Conservation (phyloP, 2,888 invertebrate species). For the Melanargia galathea region DNA sequence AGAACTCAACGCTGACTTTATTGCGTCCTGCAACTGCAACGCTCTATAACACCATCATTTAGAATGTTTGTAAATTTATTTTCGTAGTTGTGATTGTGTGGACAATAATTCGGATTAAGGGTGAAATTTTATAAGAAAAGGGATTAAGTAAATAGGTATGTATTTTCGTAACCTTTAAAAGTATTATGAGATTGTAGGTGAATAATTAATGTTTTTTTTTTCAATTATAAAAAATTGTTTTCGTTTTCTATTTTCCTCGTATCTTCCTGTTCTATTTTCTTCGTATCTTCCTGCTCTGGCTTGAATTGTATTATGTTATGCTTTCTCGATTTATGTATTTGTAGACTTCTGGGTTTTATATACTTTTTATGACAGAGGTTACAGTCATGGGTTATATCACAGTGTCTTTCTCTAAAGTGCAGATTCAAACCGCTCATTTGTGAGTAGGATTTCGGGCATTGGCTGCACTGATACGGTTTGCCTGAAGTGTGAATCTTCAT, state of each 20-base stretch:
- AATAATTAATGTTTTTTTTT: not conserved
- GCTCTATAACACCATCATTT: too few relatives aligned
- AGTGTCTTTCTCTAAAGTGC: constrained; percentile 38
- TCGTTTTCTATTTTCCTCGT: not conserved
- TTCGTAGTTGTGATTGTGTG: too few relatives aligned
- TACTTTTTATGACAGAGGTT: constrained; percentile 26
- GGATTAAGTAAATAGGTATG: too few relatives aligned
- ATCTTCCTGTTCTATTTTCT: not conserved
- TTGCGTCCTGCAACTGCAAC: too few relatives aligned
- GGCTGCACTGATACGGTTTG: constrained; percentile 24
- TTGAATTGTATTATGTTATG: constrained; percentile 15
- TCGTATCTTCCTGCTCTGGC: not conserved
- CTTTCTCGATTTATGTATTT: constrained; percentile 1
- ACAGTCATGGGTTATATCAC: constrained; percentile 16
- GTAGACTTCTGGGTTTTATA: constrained; percentile 6
- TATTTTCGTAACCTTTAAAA: too few relatives aligned
- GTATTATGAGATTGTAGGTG: too few relatives aligned
- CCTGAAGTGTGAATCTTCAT: constrained; percentile 30
- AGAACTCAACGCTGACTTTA: too few relatives aligned
- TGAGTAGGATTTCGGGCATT: constrained; percentile 37
- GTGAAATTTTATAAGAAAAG: too few relatives aligned
- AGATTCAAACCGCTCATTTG: constrained; percentile 40
- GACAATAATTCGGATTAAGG: too few relatives aligned
- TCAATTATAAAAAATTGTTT: not conserved
- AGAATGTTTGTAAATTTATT: too few relatives aligned